Evolutionary conservation across 2,888 invertebrate genomes (phyloP).

Genomic region (Anarsia innoxiella): DNA sequence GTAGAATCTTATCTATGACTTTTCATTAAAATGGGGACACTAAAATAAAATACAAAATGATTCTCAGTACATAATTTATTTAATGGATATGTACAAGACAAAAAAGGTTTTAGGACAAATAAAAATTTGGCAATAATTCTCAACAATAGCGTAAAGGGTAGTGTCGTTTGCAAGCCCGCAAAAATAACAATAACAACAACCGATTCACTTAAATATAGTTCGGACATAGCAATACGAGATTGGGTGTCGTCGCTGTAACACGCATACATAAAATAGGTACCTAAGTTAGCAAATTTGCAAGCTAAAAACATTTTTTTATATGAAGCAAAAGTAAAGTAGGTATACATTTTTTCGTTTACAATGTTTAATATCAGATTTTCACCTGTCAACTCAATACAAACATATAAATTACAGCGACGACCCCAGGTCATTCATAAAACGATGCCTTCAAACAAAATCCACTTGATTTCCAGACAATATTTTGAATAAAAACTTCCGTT

Average conservation of each 20-base stretch:
- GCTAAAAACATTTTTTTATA: no score
- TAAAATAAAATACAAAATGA: conserved; percentile 34
- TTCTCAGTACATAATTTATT: conserved; percentile 70
- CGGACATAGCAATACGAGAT: conserved; percentile 35
- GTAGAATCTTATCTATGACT: no score
- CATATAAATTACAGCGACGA: no score
- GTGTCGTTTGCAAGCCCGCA: conserved; percentile 55
- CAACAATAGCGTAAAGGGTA: conserved; percentile 62
- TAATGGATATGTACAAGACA: conserved; percentile 71
- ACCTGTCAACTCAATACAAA: no score
- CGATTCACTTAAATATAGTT: conserved; percentile 47
- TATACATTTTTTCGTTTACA: no score
- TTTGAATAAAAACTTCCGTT: conserved; percentile 39
- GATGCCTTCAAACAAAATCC: conserved; percentile 29
- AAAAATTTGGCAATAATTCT: conserved; percentile 69
- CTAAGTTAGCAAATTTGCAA: no score
- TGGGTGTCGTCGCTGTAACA: conserved; percentile 16
- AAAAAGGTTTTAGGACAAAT: conserved; percentile 58
- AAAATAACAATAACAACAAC: conserved; percentile 60
- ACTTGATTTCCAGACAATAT: conserved; percentile 27
- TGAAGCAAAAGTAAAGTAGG: no score
- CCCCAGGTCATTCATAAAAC: conserved; percentile 3
- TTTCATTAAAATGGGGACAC: no score
- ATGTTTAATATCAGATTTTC: no score
- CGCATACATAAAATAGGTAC: no score